Base-by-base conservation (phyloP, 2,113 vertebrate species). In the Thymallus thymallus region DNA sequence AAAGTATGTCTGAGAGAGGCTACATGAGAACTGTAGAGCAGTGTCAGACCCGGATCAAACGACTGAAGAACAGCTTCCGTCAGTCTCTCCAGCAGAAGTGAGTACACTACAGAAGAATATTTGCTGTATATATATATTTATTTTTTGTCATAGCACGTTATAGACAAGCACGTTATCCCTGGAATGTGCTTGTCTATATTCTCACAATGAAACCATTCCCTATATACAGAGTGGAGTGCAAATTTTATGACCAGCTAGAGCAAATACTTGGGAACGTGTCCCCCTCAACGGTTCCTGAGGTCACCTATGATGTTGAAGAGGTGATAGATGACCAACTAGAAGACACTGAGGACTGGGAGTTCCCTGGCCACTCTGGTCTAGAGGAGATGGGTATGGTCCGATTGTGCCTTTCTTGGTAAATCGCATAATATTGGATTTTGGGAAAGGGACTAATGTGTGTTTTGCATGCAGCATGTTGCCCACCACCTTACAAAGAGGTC, bases 1-100 rank as follows among this genome's bases (percentile, higher is more conserved):
- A 91, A 68, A 90, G 83, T 77, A 88, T 92, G 84, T 77, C 72
- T 0, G 89, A 91, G 82, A 77, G 84, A 73, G 91, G 91, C 74
- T 90, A 90, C 78, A 72, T 79, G 71, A 87, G 91, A 68, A 88
- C 88, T 0, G 89, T 87, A 58, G 91, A 92, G 32, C 91, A 92
- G 71, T 92, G 91, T 68, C 90, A 92, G 78, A 90, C 89, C 41
- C 85, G 91, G 70, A 91, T 92, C 79, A 92, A 92, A 65, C 85
- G 89, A 0, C 85, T 92, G 41, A 91, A 91, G 84, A 91, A 90
- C 35, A 80, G 84, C 51, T 91, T 88, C 74, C 84, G 88, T 0
- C 85, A 87, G 73, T 86, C 68, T 58, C 64, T 74, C 63, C 61
- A 76, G 10, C 75, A 87, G 32, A 86, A 69, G 88, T 91, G 66